Conservation (phyloP, 2,113 vertebrate genomes). For the Aythya baeri region DNA sequence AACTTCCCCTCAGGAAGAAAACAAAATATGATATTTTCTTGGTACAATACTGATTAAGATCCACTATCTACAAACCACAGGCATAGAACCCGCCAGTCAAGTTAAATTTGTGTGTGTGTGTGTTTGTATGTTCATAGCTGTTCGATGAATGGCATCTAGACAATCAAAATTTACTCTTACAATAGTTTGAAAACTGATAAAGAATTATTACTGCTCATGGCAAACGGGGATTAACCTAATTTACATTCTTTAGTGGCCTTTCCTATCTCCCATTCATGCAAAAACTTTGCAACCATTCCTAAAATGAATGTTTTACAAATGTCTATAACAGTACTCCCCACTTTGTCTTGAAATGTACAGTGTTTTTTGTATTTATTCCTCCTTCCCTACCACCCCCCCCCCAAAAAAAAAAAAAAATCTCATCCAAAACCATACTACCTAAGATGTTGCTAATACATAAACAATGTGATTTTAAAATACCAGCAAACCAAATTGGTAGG, state of each 20-base stretch:
- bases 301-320: neutral
- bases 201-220: neutral
- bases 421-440: neutral
- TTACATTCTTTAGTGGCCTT: neutral
- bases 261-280: neutral
- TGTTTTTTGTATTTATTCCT: too few species aligned
- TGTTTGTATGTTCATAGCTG: neutral
- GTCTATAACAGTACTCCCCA: neutral
- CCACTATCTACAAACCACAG: neutral
- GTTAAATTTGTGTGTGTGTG: too few species aligned
- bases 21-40: neutral
- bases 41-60: neutral
- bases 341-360: neutral
- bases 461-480: rapidly evolving
- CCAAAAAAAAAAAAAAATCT: neutral
- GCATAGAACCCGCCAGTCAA: neutral
- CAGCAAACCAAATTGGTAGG: neutral
- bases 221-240: neutral
- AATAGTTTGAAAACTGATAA: neutral
- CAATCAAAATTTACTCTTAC: neutral
- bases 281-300: neutral
- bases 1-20: neutral
- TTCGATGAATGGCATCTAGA: neutral
- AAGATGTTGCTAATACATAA: neutral
- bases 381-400: too few species aligned